Evolutionary conservation across 2,888 invertebrate species (phyloP).

Genomic region (Pediacus dermestoides): DNA sequence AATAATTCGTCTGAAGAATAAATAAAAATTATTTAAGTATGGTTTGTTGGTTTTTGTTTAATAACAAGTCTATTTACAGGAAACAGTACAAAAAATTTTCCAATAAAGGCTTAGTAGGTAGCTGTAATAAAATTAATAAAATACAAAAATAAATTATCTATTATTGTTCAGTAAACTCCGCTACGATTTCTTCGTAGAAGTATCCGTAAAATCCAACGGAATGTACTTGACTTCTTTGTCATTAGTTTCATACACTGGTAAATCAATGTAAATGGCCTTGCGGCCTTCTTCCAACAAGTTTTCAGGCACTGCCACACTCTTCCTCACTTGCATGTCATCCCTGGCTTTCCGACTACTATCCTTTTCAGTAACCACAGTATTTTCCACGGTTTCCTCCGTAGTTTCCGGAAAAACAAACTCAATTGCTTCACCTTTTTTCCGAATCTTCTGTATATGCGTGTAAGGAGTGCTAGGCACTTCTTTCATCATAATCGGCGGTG

Average conservation of each 20-base stretch:
- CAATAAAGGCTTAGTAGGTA: no score
- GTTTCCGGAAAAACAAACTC: slow-evolving; percentile 20
- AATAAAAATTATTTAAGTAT: no score
- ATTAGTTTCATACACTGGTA: slow-evolving; percentile 45
- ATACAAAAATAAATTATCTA: no score
- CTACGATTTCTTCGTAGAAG: no score
- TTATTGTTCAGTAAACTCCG: no score
- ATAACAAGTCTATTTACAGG: no score
- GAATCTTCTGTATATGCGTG: slow-evolving; percentile 45
- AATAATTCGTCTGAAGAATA: no score
- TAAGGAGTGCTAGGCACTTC: slow-evolving; percentile 31
- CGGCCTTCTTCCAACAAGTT: slow-evolving; percentile 21
- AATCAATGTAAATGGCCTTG: slow-evolving; percentile 44
- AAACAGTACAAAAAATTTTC: no score
- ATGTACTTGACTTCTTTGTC: slow-evolving; percentile 43
- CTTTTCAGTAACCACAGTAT: slow-evolving; percentile 10
- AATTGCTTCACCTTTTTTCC: slow-evolving; percentile 31
- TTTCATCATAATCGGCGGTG: slow-evolving; percentile 15
- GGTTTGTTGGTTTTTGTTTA: no score
- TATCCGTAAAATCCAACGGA: no score
- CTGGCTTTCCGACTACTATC: slow-evolving; percentile 24
- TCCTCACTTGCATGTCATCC: slow-evolving; percentile 22
- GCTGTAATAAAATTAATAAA: no score
- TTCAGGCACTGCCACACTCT: slow-evolving; percentile 20
- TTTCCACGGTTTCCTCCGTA: slow-evolving; percentile 5